phyloP scores from a whole-genome alignment of 2,113 vertebrate genomes.

The Amazona guildingii region DNA sequence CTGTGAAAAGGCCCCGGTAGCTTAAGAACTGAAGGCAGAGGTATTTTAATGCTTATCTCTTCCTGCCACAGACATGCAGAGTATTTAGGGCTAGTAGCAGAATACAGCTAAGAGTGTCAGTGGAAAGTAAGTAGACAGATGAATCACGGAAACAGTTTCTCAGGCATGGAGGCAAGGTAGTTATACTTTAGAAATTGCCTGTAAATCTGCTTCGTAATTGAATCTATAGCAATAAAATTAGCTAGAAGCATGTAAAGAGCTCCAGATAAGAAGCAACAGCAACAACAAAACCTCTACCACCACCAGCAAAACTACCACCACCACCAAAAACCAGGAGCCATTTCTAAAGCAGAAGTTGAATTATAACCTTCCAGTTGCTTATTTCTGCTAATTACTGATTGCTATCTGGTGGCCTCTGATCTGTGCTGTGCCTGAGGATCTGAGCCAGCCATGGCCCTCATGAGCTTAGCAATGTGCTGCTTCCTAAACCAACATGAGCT shows the following conservation, averaged over 20 bases:
- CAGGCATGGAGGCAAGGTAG: background rate
- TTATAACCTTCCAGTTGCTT: background rate
- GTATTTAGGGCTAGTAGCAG: background rate
- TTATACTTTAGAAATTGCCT: background rate
- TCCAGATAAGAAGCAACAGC: background rate
- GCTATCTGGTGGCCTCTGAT: conserved; percentile 36
- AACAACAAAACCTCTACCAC: background rate
- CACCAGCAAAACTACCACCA: background rate
- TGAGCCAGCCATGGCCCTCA: background rate
- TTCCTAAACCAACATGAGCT: background rate
- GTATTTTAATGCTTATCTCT: conserved; percentile 58
- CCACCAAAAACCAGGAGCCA: background rate
- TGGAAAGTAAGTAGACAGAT: conserved; percentile 54
- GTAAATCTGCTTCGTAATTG: background rate
- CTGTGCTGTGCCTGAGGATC: background rate
- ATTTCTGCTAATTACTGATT: conserved; percentile 14
- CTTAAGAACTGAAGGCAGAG: conserved; percentile 11
- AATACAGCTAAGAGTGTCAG: conserved; percentile 12
- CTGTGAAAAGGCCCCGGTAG: conserved; percentile 34
- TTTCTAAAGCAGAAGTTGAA: background rate
- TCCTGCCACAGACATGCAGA: conserved; percentile 38
- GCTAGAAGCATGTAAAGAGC: background rate
- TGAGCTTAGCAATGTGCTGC: background rate
- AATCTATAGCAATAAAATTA: background rate
- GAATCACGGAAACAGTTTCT: conserved; percentile 47